Evolutionary conservation across 2,888 invertebrate species (phyloP).

Genomic region (Cyaniris semiargus): DNA sequence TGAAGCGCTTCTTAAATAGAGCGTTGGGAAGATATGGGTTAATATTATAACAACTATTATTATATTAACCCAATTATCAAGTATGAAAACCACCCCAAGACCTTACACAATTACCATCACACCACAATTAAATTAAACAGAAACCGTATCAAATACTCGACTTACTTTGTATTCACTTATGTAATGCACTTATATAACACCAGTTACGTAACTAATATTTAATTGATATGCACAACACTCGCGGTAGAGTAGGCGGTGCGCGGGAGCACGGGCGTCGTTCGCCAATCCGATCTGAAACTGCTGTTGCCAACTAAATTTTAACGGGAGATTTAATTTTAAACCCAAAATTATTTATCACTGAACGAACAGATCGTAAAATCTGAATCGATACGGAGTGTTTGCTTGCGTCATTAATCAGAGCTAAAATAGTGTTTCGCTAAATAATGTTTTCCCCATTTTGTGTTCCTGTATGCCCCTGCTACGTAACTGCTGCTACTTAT

Average conservation of each 20-base stretch:
- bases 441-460: no score
- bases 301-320: constrained; percentile 42
- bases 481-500: no score
- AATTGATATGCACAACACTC: constrained; percentile 31
- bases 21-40: no score
- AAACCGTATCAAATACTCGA: background rate
- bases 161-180: constrained; percentile 27
- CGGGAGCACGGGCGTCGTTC: constrained; percentile 41
- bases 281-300: constrained; percentile 54
- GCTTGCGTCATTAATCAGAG: background rate
- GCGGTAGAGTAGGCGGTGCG: constrained; percentile 27
- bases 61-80: background rate
- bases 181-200: constrained; percentile 32
- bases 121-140: background rate
- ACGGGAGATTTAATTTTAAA: constrained; percentile 52
- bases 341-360: constrained; percentile 70
- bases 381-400: constrained; percentile 43
- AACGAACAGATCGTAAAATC: constrained; percentile 62
- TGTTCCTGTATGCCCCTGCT: no score
- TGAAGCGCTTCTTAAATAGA: background rate
- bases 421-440: background rate
- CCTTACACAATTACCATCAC: background rate
- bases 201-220: constrained; percentile 34
- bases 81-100: background rate
- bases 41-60: background rate